phyloP scores from a whole-genome alignment of 2,113 vertebrate genomes.

The Gymnobelideus leadbeateri region DNA sequence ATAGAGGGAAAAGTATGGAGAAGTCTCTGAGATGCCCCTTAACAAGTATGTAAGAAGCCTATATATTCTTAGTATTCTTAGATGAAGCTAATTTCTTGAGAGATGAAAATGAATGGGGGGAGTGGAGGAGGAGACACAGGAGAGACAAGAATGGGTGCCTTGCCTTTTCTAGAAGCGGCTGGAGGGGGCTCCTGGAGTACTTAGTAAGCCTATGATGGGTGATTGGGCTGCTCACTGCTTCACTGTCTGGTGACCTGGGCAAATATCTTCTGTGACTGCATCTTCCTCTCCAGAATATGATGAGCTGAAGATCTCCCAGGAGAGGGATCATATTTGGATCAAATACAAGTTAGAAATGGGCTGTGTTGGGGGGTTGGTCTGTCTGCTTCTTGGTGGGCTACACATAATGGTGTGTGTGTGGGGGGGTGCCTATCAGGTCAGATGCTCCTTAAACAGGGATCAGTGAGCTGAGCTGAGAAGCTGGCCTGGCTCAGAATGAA shows the following conservation, averaged over 20 bases:
- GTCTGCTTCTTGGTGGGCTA: neutral
- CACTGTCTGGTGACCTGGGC: neutral
- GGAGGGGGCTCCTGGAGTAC: neutral
- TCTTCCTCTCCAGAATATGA: neutral
- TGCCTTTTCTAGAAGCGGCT: neutral
- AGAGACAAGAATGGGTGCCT: neutral
- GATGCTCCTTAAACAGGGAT: neutral
- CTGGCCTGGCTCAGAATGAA: neutral
- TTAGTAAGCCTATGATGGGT: neutral
- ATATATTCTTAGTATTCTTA: neutral
- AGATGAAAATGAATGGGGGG: neutral
- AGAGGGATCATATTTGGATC: conserved; percentile 21
- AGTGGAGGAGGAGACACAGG: neutral
- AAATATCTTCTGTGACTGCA: neutral
- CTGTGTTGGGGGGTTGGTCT: neutral
- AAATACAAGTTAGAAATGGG: conserved; percentile 45
- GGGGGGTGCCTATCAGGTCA: neutral
- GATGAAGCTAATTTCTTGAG: neutral
- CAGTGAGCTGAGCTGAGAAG: neutral
- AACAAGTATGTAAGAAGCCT: neutral
- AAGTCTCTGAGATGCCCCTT: neutral
- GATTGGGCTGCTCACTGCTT: neutral
- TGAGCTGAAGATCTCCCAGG: neutral
- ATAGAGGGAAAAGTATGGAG: neutral
- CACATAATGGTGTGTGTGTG: no score